Evolutionary conservation across 2,888 invertebrate species (phyloP).

Genomic region (Dolichopus griseipennis): DNA sequence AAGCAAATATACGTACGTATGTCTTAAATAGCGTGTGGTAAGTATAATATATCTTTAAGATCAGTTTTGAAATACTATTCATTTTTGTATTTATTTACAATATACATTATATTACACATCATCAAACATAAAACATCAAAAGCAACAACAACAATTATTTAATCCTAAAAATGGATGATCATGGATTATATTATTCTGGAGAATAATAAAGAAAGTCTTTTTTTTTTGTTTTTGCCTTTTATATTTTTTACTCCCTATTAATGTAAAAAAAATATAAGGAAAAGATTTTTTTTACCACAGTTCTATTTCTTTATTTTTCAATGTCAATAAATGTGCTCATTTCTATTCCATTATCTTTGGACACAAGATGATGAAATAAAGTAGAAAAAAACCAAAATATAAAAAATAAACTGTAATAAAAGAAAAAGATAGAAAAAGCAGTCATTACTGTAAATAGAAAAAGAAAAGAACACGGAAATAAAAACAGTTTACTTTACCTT

Average conservation of each 20-base stretch:
- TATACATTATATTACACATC: no score
- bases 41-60: no score
- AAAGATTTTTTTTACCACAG: neutral
- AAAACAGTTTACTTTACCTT: no score
- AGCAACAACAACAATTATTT: neutral
- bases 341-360: constrained; percentile 2
- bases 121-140: no score
- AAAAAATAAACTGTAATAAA: neutral
- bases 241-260: no score
- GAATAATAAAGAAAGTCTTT: no score
- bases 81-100: no score
- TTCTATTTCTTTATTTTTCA: neutral
- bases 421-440: neutral
- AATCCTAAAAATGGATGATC: neutral
- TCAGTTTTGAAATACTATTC: no score
- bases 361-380: neutral
- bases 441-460: neutral
- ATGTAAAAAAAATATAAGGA: neutral
- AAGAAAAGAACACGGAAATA: neutral
- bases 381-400: neutral
- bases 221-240: no score
- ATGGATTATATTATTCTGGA: neutral
- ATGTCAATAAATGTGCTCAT: constrained; percentile 1
- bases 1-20: no score
- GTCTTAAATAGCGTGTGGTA: no score